Evolutionary conservation across 2,888 invertebrate species (phyloP).

Genomic region (Formica aserva): DNA sequence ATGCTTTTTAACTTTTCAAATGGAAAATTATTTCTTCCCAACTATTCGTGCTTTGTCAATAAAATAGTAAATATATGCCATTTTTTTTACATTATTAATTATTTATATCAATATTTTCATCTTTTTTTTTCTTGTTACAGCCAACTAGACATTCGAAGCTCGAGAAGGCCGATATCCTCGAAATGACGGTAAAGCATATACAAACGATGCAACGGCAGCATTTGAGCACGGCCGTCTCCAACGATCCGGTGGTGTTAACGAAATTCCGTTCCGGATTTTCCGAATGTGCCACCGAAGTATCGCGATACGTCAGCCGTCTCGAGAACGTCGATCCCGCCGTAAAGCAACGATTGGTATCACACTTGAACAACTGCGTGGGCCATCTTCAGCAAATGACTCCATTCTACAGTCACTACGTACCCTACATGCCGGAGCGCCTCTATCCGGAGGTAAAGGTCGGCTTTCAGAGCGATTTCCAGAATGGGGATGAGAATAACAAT

Average conservation of each 20-base stretch:
- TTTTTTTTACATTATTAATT: not conserved
- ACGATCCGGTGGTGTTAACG: slow-evolving; percentile 93
- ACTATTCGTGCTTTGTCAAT: not conserved
- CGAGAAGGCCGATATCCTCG: slow-evolving; percentile 98
- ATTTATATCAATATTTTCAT: not conserved
- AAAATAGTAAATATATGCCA: slow-evolving; percentile 1
- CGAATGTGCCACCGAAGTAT: slow-evolving; percentile 95
- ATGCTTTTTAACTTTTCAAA: slow-evolving; percentile 2
- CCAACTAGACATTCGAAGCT: slow-evolving; percentile 97
- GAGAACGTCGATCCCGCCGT: slow-evolving; percentile 89
- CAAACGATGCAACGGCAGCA: slow-evolving; percentile 96
- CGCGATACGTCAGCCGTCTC: slow-evolving; percentile 89
- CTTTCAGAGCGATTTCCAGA: slow-evolving; percentile 82
- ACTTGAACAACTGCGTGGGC: slow-evolving; percentile 89
- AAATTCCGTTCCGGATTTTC: slow-evolving; percentile 95
- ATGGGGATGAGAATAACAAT: slow-evolving; percentile 87
- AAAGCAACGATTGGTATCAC: slow-evolving; percentile 89
- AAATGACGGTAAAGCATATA: slow-evolving; percentile 97
- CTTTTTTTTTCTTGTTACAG: slow-evolving; percentile 87
- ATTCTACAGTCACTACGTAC: slow-evolving; percentile 85
- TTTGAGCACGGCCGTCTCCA: slow-evolving; percentile 92
- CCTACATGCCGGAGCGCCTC: slow-evolving; percentile 85
- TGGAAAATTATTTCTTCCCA: not conserved
- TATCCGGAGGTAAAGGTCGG: slow-evolving; percentile 85
- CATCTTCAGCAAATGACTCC: slow-evolving; percentile 87